Base-by-base conservation (phyloP, 2,888 invertebrate species). In the Agriotes lineatus region DNA sequence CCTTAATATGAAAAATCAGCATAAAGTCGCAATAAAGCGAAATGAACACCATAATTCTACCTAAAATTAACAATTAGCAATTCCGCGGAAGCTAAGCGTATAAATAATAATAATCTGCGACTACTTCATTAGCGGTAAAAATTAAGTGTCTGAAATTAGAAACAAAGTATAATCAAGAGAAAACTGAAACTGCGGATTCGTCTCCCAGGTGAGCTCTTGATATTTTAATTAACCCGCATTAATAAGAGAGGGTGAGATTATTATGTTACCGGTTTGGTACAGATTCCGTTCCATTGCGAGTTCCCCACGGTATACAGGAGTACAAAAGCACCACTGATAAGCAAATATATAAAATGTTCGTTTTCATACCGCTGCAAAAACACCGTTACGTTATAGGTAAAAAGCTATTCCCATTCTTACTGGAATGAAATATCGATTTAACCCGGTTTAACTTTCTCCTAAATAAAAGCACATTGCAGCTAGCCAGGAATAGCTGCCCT, bases 211-310 rank as follows among this genome's bases (percentile, higher is more conserved):
- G 82, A 76, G 80, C 78, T 76, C 80, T 82, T 81, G 79, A 80
- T 80, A 78, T 82, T 82, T 82, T 82, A 82, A 82, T 82, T 82
- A 82, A 79, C 78, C 79, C 75, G 77, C 80, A 81, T 80, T 81
- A 81, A 80, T 81, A 80, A 79, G 78, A 74, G 76, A 74, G 75
- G 77, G 74, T 72, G 75, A 77, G 78, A 79, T 81, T 81, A 79
- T 79, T 78, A 76, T 74, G 76, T 75, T 75, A 75, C 77, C 72
- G 71, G 72, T 78, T 75, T 58, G 66, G 74, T 70, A 71, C 70
- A 75, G 75, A 74, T 74, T 72, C 68, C 67, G 69, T 66, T 63
- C 59, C 66, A 63, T 63, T 72, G 37, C 22, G 54, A 33, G 54
- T 50, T 61, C 60, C 60, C 61, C 19, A 39, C 44, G 52, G 60